Conservation (phyloP, 2,113 vertebrate species). For the western clawed frog (Xenopus tropicalis) region DNA sequence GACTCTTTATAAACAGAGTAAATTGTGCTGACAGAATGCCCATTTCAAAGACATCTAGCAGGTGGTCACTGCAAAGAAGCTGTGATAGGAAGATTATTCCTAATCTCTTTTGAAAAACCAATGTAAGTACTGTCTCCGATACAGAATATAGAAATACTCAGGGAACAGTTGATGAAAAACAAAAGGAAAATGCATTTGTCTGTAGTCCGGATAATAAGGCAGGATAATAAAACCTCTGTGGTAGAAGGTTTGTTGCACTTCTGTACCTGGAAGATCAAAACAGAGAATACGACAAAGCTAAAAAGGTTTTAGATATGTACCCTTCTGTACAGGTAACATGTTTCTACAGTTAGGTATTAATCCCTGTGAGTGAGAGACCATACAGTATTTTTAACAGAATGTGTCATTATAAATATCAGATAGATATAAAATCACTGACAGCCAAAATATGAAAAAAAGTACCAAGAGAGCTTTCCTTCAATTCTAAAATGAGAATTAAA, state of each 20-base stretch:
- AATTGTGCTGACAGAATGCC: constrained; percentile 26
- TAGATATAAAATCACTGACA: too few species aligned
- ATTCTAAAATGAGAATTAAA: too few species aligned
- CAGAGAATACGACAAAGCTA: not conserved
- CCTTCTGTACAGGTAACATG: not conserved
- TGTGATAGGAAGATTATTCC: constrained; percentile 49
- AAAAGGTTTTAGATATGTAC: not conserved
- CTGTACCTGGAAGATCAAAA: constrained; percentile 10
- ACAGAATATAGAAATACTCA: constrained; percentile 38
- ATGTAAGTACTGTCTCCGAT: constrained; percentile 51
- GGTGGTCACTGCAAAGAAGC: constrained; percentile 47
- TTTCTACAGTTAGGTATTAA: too few species aligned
- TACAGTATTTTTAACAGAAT: too few species aligned
- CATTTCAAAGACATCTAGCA: constrained; percentile 30
- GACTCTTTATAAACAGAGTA: constrained; percentile 27
- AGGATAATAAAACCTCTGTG: constrained; percentile 18
- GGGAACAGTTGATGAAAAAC: constrained; percentile 48
- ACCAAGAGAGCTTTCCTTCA: too few species aligned
- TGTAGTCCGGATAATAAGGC: constrained; percentile 29
- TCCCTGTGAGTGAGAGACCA: too few species aligned
- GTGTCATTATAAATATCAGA: too few species aligned
- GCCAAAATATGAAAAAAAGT: too few species aligned
- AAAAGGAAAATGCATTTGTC: constrained; percentile 31
- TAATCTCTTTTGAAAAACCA: constrained; percentile 64
- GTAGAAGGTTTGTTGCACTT: constrained; percentile 16